These are phyloP conservation scores for Catharus fuscescens DNA, from an alignment of 2,113 vertebrate species.

Conservation along the genomic window DNA sequence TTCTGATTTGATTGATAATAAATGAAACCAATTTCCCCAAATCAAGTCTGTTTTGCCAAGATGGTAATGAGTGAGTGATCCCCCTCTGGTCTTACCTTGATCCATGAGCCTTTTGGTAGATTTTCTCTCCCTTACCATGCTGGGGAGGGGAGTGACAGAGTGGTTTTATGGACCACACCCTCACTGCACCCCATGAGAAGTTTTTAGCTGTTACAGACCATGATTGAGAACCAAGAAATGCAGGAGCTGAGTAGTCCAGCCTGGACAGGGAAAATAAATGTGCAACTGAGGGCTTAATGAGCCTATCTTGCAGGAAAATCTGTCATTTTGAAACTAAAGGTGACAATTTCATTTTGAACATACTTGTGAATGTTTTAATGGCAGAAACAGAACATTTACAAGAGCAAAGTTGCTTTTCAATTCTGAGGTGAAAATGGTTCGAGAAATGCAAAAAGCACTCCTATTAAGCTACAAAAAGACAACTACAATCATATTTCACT, in stretches of 20 bases:
- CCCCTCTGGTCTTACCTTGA: not conserved
- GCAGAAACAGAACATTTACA: not conserved
- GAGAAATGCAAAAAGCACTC: not conserved
- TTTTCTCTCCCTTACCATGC: not conserved
- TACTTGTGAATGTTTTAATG: not conserved
- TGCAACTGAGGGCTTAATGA: accelerated
- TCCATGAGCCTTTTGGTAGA: not conserved
- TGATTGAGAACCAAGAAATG: accelerated
- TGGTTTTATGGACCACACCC: not conserved
- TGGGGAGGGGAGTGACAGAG: not conserved
- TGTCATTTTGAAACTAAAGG: not conserved
- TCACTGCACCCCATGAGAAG: not conserved
- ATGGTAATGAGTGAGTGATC: not conserved
- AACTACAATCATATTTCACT: not conserved
- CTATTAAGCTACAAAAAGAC: not conserved
- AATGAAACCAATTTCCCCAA: not conserved
- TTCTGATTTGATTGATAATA: not conserved
- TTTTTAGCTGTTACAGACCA: not conserved
- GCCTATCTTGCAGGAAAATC: not conserved
- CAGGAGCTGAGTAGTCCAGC: not conserved
- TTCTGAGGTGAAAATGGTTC: not conserved
- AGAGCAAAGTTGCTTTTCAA: not conserved
- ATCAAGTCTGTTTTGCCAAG: not conserved
- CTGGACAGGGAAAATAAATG: not conserved
- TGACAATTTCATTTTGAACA: not conserved